Evolutionary conservation across 1,140 invertebrate genomes (phyloP), one percentile per base, ranked within the genome.

Genomic region (Drosophila jambulina): DNA sequence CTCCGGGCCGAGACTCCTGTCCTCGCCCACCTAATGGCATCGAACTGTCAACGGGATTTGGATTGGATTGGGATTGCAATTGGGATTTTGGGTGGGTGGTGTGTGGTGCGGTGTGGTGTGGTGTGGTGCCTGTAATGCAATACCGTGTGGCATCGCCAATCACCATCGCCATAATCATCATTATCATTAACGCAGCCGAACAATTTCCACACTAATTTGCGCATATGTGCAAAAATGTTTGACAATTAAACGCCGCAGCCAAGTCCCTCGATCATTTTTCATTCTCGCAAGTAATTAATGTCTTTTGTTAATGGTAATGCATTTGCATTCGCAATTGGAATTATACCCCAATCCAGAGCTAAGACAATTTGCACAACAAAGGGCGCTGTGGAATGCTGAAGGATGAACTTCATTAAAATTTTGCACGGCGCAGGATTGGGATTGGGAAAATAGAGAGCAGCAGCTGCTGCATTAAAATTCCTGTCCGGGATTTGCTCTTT

Each of bases 221-320:
- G 70, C 84, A 88, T 88, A 88, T 90, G 81, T 75, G 85, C 62
- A 60, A 57, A 90, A 90, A 85, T 81, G 78, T 78, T 79, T 81
- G 85, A 78, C 75, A 81, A 88, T 88, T 85, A 90, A 90, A 90
- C 49, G 56, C 49, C 27, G 59, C 69, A 70, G 43, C 27, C n/a
- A n/a, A 71, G 23, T 59, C 38, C 54, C 67, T 51, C 23, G 62
- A 56, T 46, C 81, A 80, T 75, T 87, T 84, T 84, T 84, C 84
- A 84, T 78, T 58, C 48, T 43, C 23, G 49, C 61, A 57, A 79
- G 85, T 81, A 88, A 88, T 87, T 84, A 87, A 87, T 80, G 45
- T 70, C 78, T 69, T 74, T 78, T 82, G 70, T 81, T 78, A 85
- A 86, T 78, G 64, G 32, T 80, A 75, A 72, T 80, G 59, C 64